phyloP scores from a whole-genome alignment of 2,797 vertebrate species.

The Fringilla coelebs region DNA sequence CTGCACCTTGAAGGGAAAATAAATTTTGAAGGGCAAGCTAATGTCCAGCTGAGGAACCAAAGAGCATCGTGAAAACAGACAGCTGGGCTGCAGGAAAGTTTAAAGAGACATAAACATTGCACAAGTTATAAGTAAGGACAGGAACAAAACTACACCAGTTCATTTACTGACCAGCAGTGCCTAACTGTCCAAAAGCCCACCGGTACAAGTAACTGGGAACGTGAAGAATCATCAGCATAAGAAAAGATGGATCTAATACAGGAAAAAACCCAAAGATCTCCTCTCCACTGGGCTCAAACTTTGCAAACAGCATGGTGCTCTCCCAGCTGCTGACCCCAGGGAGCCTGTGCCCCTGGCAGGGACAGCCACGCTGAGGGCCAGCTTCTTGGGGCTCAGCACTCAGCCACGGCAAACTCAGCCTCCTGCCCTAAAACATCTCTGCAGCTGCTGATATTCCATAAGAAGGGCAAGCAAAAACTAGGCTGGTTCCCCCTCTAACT shows the following conservation, averaged over 20 bases:
- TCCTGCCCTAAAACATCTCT: not conserved
- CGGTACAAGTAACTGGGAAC: fast-evolving
- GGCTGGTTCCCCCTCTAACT: not conserved
- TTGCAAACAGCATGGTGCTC: not conserved
- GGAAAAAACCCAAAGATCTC: not conserved
- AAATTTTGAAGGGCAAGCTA: not conserved
- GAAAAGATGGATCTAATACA: fast-evolving
- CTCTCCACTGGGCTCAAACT: not conserved
- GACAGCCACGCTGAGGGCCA: not conserved
- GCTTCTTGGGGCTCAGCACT: not conserved
- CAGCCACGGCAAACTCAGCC: fast-evolving
- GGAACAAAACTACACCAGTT: fast-evolving
- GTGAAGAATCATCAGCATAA: not conserved
- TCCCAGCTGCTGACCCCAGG: not conserved
- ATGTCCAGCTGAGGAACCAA: not conserved
- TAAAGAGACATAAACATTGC: not conserved
- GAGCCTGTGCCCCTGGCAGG: not conserved
- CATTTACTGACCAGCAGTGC: not conserved
- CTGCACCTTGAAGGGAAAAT: not conserved
- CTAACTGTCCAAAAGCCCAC: not conserved
- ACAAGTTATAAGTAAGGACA: not conserved
- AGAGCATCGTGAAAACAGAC: not conserved
- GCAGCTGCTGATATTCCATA: fast-evolving
- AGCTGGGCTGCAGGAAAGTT: not conserved
- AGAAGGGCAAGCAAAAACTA: not conserved